phyloP scores from a whole-genome alignment of 1,140 invertebrate genomes.

The Musca domestica region DNA sequence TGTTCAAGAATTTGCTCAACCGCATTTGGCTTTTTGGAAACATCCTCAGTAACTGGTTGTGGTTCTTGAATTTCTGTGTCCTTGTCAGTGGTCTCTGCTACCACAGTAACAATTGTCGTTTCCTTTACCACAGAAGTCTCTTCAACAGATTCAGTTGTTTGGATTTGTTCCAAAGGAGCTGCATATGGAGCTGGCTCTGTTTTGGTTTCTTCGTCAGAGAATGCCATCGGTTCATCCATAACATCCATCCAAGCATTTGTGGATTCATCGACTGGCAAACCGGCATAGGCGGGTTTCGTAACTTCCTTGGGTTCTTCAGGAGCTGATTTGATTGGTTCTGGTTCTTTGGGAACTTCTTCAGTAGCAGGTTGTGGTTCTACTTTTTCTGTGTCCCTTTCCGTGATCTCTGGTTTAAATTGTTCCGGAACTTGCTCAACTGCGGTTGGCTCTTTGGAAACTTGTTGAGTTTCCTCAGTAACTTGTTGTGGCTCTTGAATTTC shows the following conservation, averaged over 20 bases:
- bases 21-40: neutral
- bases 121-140: neutral
- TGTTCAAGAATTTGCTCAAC: no score
- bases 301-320: neutral
- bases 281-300: constrained; percentile 43
- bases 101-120: neutral
- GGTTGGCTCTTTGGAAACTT: neutral
- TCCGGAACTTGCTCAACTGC: neutral
- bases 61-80: neutral
- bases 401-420: no score
- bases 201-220: constrained; percentile 52
- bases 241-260: constrained; percentile 57
- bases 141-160: constrained; percentile 1
- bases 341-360: neutral
- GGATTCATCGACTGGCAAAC: constrained; percentile 54
- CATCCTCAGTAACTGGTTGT: constrained; percentile 19
- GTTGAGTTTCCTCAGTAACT: neutral
- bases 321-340: neutral
- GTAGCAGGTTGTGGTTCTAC: neutral
- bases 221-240: constrained; percentile 56
- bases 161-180: neutral
- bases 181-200: neutral
- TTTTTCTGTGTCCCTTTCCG: no score
- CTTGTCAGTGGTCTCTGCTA: neutral
- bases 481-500: neutral